Percentiles rank a stretch among this genome's conserved stretches.
Conservation (phyloP, 2,888 invertebrate species). For the Papilio gigon region DNA sequence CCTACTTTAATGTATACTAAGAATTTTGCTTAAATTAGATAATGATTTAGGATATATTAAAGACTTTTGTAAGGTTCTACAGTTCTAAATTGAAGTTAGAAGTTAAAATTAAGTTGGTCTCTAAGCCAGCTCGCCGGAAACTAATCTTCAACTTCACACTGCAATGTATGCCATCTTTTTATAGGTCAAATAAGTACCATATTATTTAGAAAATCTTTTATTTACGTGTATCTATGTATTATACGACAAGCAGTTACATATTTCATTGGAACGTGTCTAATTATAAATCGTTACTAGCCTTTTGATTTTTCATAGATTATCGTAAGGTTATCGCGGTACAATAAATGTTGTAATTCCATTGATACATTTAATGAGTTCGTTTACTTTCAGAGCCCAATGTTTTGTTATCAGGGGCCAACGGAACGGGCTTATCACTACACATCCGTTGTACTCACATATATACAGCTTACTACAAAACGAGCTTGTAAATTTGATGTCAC, state of each 20-base stretch:
- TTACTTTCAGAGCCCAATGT: slow-evolving; percentile 69
- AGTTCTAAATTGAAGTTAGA: not conserved
- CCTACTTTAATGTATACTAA: not conserved
- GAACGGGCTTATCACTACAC: slow-evolving; percentile 69
- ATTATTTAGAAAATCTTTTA: not conserved
- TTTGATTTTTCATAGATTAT: slow-evolving; percentile 52
- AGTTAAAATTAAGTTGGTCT: too few relatives aligned
- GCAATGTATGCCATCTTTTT: too few relatives aligned
- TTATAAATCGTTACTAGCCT: slow-evolving; percentile 38
- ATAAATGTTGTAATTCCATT: slow-evolving; percentile 54
- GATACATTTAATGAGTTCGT: slow-evolving; percentile 65
- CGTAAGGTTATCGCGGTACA: slow-evolving; percentile 62
- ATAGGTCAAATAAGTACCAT: not conserved
- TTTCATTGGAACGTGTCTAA: slow-evolving; percentile 43
- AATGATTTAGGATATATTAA: not conserved
- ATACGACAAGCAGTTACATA: not conserved
- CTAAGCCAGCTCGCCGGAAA: not conserved
- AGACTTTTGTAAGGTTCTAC: not conserved
- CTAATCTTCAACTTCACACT: not conserved
- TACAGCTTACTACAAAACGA: slow-evolving; percentile 46
- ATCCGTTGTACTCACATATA: slow-evolving; percentile 61
- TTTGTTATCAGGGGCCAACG: slow-evolving; percentile 69
- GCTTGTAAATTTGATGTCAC: slow-evolving; percentile 37
- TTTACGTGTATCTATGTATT: not conserved
- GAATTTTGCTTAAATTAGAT: not conserved